phyloP scores from a whole-genome alignment of 2,888 invertebrate species.

The Dolichopus griseipennis region DNA sequence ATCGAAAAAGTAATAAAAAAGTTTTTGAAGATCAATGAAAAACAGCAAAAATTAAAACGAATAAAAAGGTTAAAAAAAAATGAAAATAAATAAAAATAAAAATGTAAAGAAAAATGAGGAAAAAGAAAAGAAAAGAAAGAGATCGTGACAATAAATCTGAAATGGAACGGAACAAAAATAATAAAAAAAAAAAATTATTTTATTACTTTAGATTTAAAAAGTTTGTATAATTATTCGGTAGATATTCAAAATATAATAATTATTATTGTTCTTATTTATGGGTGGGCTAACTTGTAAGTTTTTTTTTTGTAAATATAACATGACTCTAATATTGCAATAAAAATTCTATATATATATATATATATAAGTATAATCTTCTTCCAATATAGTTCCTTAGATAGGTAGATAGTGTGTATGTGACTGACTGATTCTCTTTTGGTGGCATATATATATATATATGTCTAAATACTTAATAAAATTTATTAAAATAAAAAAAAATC shows the following conservation, averaged over 20 bases:
- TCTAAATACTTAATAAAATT: too few relatives aligned
- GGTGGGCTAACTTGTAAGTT: background rate
- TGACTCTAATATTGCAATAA: too few relatives aligned
- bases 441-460: background rate
- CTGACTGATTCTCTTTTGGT: background rate
- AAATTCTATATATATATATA: too few relatives aligned
- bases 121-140: background rate
- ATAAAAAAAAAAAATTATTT: too few relatives aligned
- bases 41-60: background rate
- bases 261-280: background rate
- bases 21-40: background rate
- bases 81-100: too few relatives aligned
- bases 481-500: too few relatives aligned
- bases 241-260: background rate
- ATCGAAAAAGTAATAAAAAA: background rate
- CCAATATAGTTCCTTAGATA: too few relatives aligned
- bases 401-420: too few relatives aligned
- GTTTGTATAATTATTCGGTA: background rate
- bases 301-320: too few relatives aligned
- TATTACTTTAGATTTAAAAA: background rate
- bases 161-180: background rate
- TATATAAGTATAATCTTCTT: too few relatives aligned
- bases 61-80: too few relatives aligned
- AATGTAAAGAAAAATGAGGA: background rate
- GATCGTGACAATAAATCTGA: background rate